Base-by-base conservation (phyloP, 2,797 vertebrate species). In the Gallirallus australis region DNA sequence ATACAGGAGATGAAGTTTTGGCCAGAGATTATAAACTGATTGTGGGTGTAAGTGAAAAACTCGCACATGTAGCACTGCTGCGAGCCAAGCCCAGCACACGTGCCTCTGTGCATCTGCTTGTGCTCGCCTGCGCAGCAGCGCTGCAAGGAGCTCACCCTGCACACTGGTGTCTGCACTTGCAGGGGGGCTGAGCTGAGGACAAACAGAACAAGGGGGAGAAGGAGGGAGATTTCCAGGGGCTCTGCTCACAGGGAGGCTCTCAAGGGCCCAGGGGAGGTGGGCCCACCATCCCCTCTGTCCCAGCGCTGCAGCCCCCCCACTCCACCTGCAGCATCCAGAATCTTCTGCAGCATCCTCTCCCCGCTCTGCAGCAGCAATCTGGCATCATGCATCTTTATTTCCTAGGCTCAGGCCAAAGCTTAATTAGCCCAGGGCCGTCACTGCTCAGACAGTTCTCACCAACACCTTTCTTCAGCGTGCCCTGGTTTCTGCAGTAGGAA, bases 21-120 rank as follows among this genome's bases (percentile, higher is more conserved):
- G 93, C 93, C 88, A 90, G 89, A 80, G 80, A 40, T 47, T 90
- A 64, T 70, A 64, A 93, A 90, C 52, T 42, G 93, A 52, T 60
- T 48, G 94, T 83, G 91, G 91, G 79, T 5, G 91, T 91, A 79
- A 88, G 85, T 61, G n/a, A 52, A 56, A 30, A 39, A 69, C 73
- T 1, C 48, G 75, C 86, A 27, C 31, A 59, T 78, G 80, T 64
- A 82, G 94, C 56, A 7, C 28, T 63, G 78, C 47, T n/a, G 65
- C n/a, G 20, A 13, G 85, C 85, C 85, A 27, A 84, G 91, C 35
- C 40, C 79, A 56, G 92, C 59, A 33, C 89, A 23, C 3, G 77
- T 45, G 42, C 56, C 81, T 80, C 83, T 57, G 37, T 40, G 79
- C 82, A 59, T 61, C 82, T 87, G 95, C 5, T 86, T 23, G 4